Conservation (phyloP, 2,113 vertebrate genomes). For the Hemicordylus capensis region DNA sequence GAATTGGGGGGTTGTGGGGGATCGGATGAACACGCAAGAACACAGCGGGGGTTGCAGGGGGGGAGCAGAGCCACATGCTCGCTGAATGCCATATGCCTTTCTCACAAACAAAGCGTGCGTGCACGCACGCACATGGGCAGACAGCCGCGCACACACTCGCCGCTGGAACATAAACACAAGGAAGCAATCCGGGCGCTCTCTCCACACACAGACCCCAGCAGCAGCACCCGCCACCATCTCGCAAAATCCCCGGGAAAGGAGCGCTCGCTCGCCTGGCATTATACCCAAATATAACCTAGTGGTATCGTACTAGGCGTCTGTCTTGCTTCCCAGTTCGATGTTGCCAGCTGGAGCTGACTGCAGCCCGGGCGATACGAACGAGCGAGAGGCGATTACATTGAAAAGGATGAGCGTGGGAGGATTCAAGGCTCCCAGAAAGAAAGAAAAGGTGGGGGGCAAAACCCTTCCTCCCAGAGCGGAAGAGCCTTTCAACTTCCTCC, state of each 20-base stretch:
- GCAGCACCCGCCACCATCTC: background rate
- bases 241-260: too few relatives aligned
- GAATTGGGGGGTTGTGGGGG: too few relatives aligned
- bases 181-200: background rate
- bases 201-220: background rate
- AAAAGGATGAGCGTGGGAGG: background rate
- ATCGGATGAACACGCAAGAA: background rate
- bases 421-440: background rate
- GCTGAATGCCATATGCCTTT: background rate
- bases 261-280: too few relatives aligned
- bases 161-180: background rate
- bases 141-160: background rate
- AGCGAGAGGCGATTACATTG: background rate
- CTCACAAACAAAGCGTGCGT: constrained; percentile 26
- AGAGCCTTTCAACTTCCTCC: background rate
- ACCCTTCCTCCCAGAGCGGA: background rate
- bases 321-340: background rate
- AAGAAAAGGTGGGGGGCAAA: too few relatives aligned
- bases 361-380: background rate
- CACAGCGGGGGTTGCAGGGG: too few relatives aligned
- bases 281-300: background rate
- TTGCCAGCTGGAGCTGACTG: too few relatives aligned
- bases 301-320: too few relatives aligned
- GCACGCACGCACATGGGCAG: background rate
- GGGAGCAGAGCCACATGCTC: background rate